Evolutionary conservation across 1,140 invertebrate genomes (phyloP).

Genomic region (Drosophila repleta): DNA sequence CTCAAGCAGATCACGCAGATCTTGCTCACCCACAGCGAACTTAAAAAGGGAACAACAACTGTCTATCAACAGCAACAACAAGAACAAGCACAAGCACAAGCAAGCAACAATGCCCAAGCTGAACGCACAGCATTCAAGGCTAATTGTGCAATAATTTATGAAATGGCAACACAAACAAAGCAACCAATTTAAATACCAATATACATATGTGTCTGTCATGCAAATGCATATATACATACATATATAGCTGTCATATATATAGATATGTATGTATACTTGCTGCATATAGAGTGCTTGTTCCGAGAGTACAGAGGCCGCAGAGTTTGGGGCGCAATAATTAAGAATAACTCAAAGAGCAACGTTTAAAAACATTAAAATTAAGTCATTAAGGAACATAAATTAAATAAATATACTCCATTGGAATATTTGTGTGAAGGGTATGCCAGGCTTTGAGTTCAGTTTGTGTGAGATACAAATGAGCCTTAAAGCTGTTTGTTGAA

Average conservation of each 20-base stretch:
- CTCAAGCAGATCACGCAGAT: constrained; percentile 24
- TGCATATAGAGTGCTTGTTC: background rate
- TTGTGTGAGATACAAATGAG: no score
- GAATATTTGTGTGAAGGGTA: no score
- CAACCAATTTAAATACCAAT: constrained; percentile 53
- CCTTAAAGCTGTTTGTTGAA: no score
- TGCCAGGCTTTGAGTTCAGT: no score
- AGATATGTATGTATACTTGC: no score
- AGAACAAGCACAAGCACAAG: constrained; percentile 20
- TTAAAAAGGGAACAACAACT: constrained; percentile 22
- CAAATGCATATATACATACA: background rate
- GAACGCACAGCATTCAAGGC: constrained; percentile 54
- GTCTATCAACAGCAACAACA: constrained; percentile 34
- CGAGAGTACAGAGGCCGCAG: background rate
- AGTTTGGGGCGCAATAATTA: constrained; percentile 4
- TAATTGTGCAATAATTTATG: constrained; percentile 77
- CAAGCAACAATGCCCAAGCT: constrained; percentile 7
- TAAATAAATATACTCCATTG: background rate
- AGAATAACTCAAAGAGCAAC: constrained; percentile 11
- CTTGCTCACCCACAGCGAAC: constrained; percentile 43
- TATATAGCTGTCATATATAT: background rate
- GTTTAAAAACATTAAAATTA: constrained; percentile 12
- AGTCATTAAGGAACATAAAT: constrained; percentile 17
- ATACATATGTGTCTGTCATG: background rate
- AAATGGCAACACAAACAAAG: constrained; percentile 64